Base-by-base conservation (phyloP, 2,113 vertebrate genomes). In the Anseranas semipalmata region DNA sequence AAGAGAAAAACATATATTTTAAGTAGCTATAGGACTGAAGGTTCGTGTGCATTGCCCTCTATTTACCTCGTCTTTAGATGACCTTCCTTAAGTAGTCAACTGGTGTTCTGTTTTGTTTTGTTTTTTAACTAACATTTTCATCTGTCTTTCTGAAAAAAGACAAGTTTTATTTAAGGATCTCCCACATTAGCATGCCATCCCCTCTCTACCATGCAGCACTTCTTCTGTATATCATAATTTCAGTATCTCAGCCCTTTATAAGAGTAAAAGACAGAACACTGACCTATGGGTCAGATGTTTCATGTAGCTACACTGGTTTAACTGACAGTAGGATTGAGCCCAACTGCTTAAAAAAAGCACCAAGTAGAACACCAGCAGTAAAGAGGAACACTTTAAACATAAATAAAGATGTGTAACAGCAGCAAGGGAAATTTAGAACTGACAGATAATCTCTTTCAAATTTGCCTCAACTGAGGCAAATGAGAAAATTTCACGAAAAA, bases 141-240 rank as follows among this genome's bases (percentile, higher is more conserved):
- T n/a, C 15, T 66, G 17, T 89, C 9, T 30, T 66, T 93, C 86
- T 62, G 4, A 30, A 79, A 56, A 85, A 63, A 32, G 12, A 27
- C 2, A 3, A 77, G 15, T 74, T 82, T 71, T 30, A 55, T 19
- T 45, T 32, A 62, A 82, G 75, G 12, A 55, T 68, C 43, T 95
- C 66, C 22, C 16, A 50, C 16, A 33, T 65, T 32, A 75, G 67
- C 25, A 82, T 18, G 46, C 25, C 12, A 50, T 22, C 5, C 21
- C 28, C 21, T 48, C 17, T 60, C 19, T 10, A 65, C 10, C 62
- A 72, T 0, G 0, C 39, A 59, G 28, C 35, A 86, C 9, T 35
- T 92, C 60, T 45, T 75, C 62, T 52, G 48, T 41, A 83, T 30
- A 39, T 33, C 7, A 48, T 37, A 37, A 14, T 27, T 83, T 16